phyloP scores from a whole-genome alignment of 2,113 vertebrate species.

The Anthoscopus minutus region DNA sequence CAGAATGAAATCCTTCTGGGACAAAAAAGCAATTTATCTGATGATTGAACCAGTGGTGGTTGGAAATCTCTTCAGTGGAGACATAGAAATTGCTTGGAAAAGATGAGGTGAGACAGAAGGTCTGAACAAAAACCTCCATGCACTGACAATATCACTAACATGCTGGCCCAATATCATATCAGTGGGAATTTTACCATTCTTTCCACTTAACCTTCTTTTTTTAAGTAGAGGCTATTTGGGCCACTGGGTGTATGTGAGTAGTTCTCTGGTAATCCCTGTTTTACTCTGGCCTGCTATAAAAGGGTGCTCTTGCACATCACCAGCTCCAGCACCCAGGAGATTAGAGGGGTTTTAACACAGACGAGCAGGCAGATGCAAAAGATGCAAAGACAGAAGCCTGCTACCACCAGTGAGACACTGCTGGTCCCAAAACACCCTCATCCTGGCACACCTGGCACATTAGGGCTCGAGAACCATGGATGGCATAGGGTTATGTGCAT shows the following conservation, averaged over 20 bases:
- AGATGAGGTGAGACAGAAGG: background rate
- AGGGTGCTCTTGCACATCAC: background rate
- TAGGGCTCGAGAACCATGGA: background rate
- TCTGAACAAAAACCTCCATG: background rate
- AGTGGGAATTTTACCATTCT: background rate
- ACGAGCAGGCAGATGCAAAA: background rate
- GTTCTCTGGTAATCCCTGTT: background rate
- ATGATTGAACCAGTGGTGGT: background rate
- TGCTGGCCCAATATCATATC: background rate
- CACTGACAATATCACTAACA: background rate
- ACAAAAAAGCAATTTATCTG: background rate
- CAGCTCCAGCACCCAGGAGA: background rate
- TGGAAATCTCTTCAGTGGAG: background rate
- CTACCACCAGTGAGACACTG: background rate
- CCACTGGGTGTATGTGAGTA: background rate
- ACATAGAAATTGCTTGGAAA: background rate
- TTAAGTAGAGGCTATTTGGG: background rate
- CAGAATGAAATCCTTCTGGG: background rate
- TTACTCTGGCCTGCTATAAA: background rate
- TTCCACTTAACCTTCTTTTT: background rate
- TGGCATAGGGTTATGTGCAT: background rate
- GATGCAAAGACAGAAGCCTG: background rate
- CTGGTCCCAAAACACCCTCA: background rate
- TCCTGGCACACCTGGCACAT: rapidly evolving
- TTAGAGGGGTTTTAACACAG: background rate